These are phyloP conservation scores for Bos indicus DNA, from an alignment of 2,113 vertebrate species.

Conservation along the genomic window DNA sequence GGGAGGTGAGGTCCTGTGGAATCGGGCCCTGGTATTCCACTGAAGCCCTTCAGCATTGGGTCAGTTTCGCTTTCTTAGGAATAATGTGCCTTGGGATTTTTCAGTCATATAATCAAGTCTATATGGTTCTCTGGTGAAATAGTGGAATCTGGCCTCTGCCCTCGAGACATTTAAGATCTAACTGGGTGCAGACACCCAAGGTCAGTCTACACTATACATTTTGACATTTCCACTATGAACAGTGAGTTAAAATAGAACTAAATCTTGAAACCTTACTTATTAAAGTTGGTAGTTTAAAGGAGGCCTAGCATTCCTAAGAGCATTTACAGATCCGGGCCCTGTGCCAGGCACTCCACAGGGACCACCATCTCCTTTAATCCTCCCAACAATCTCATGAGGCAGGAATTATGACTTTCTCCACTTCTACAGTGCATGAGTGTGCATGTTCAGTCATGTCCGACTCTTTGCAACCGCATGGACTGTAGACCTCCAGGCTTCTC, in stretches of 20 bases:
- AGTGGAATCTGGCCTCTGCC: neutral
- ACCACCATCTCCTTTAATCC: too few species aligned
- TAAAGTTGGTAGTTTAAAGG: neutral
- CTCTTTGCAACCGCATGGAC: neutral
- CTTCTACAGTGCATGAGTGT: neutral
- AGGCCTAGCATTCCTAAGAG: neutral
- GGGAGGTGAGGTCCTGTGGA: neutral
- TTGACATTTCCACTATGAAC: neutral
- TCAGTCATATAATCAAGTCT: neutral
- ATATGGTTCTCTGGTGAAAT: neutral
- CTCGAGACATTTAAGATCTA: neutral
- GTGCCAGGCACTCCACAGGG: rapidly evolving
- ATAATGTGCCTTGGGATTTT: neutral
- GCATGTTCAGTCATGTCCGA: rapidly evolving
- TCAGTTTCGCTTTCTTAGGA: neutral
- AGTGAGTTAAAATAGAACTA: neutral
- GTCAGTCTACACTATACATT: neutral
- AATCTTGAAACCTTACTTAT: neutral
- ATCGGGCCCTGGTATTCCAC: neutral
- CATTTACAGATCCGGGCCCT: rapidly evolving
- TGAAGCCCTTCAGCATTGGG: neutral
- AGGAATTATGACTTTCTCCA: neutral
- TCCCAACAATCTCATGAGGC: neutral
- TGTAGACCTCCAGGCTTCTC: neutral
- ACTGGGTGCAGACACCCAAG: neutral